phyloP scores from a whole-genome alignment of 2,113 vertebrate genomes.

The Microtus pennsylvanicus region DNA sequence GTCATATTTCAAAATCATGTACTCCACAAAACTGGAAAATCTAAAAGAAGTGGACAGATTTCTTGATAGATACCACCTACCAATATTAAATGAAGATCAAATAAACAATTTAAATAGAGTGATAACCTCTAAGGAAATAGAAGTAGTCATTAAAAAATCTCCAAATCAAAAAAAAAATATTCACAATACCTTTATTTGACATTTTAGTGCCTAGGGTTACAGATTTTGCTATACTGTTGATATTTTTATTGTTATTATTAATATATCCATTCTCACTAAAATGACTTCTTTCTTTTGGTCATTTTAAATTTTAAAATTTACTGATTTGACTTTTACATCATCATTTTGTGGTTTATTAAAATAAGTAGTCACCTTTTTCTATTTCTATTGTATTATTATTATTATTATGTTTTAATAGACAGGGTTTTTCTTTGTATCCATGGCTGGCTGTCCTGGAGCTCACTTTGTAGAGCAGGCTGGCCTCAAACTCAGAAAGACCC shows the following conservation, averaged over 20 bases:
- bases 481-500: no score
- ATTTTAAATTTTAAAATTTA: not conserved
- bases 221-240: not conserved
- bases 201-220: not conserved
- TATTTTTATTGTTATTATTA: slow-evolving; percentile 8
- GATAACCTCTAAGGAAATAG: not conserved
- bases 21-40: not conserved
- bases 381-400: not conserved
- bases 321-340: not conserved
- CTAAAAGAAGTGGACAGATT: not conserved
- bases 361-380: not conserved
- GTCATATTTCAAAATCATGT: not conserved
- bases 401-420: no score
- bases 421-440: no score
- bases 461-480: no score
- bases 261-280: not conserved
- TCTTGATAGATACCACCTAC: not conserved
- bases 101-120: not conserved
- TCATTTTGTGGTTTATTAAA: not conserved
- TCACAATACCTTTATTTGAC: not conserved
- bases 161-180: not conserved
- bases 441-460: no score
- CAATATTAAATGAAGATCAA: not conserved
- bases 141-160: not conserved
- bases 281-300: not conserved